Conservation (phyloP, 92 coral and sea anemone genomes). For the Virgularia gustaviana region DNA sequence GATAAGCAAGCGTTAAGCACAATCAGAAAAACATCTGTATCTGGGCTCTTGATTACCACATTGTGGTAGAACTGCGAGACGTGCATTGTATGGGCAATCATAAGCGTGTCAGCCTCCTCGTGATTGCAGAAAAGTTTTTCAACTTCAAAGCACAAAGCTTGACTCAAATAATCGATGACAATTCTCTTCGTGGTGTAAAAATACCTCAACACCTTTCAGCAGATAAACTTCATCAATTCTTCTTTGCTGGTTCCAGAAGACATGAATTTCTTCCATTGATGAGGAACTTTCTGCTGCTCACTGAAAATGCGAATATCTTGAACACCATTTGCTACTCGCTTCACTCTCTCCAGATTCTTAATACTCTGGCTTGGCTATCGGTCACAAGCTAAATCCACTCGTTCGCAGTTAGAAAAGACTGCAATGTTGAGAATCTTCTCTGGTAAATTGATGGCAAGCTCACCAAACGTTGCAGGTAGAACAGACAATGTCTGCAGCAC, state of each 20-base stretch:
- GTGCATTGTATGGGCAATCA: slow-evolving; percentile 14
- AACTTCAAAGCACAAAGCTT: neutral
- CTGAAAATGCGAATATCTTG: slow-evolving; percentile 18
- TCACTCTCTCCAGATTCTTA: slow-evolving; percentile 30
- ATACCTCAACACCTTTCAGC: slow-evolving; percentile 34
- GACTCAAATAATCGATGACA: slow-evolving; percentile 29
- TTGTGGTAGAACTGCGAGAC: slow-evolving; percentile 15
- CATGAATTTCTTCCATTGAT: slow-evolving; percentile 33
- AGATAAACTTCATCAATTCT: slow-evolving; percentile 34
- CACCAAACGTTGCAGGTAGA: slow-evolving; percentile 39
- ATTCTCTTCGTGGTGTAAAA: slow-evolving; percentile 7
- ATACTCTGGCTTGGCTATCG: slow-evolving; percentile 30
- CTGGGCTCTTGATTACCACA: slow-evolving; percentile 30
- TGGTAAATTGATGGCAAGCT: slow-evolving; percentile 17
- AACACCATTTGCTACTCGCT: slow-evolving; percentile 22
- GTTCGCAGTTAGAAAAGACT: slow-evolving; percentile 15
- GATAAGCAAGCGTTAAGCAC: too few species aligned
- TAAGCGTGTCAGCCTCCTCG: slow-evolving; percentile 38
- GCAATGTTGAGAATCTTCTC: slow-evolving; percentile 30
- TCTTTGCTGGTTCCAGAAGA: slow-evolving; percentile 31
- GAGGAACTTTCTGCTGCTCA: slow-evolving; percentile 34
- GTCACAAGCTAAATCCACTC: slow-evolving; percentile 32
- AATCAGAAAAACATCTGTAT: slow-evolving; percentile 51
- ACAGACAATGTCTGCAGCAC: slow-evolving; percentile 33
- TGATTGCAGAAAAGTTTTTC: slow-evolving; percentile 29